Percentiles rank a stretch among this genome's conserved stretches.
These are phyloP conservation scores for Cettia cetti DNA, from an alignment of 2,113 vertebrate genomes.

Conservation along the genomic window DNA sequence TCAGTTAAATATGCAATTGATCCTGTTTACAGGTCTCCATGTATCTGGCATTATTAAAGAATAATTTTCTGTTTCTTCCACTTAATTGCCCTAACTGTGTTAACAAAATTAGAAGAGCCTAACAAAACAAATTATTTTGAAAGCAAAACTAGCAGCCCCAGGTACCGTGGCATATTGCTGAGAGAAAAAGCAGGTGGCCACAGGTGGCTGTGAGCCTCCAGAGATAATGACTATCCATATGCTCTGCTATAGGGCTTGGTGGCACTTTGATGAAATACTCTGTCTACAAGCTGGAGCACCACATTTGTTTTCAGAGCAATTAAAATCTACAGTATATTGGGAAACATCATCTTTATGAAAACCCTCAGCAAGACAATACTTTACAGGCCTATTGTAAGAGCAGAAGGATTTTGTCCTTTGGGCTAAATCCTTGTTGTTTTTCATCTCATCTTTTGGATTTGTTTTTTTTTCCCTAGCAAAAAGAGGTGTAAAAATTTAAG, in stretches of 20 bases:
- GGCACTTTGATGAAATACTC: background rate
- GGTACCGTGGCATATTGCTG: background rate
- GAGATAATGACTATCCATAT: background rate
- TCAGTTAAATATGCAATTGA: background rate
- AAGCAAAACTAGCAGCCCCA: background rate
- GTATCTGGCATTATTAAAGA: background rate
- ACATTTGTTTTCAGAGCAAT: slow-evolving; percentile 30
- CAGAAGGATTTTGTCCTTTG: background rate
- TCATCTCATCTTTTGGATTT: background rate
- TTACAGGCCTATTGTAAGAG: background rate
- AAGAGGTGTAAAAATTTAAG: background rate
- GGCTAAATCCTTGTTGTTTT: background rate
- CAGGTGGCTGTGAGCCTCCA: background rate
- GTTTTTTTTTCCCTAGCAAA: background rate
- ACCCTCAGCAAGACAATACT: background rate
- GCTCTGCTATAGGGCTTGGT: background rate
- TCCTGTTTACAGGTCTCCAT: background rate
- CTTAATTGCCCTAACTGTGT: background rate
- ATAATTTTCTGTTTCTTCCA: background rate
- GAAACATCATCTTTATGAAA: background rate
- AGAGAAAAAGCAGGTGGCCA: background rate
- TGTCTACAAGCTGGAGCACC: background rate
- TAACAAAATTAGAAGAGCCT: background rate
- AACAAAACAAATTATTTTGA: background rate
- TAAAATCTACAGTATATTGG: background rate